Evolutionary conservation across 1,140 invertebrate genomes (phyloP), one percentile per base, ranked within the genome.

Genomic region (Solen grandis): DNA sequence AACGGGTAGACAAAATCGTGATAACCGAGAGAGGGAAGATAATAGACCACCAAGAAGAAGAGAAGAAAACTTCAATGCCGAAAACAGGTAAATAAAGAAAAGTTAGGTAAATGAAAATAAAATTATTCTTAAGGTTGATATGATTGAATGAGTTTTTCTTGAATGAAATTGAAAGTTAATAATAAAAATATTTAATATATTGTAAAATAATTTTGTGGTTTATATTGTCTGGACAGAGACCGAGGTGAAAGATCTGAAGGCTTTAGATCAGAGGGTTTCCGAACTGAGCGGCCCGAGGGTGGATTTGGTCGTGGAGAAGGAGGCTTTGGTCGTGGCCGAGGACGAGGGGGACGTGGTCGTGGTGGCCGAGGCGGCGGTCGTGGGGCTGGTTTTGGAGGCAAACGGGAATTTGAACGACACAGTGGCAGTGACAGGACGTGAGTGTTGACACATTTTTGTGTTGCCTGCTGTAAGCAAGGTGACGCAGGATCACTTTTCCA

Each of bases 351-450:
- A 52, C 87, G 92, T 68, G 66, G 94, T 81, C 89, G 93, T 60
- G 90, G 92, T 54, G 74, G 86, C 16, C 25, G 88, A 57, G 88
- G 87, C 46, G 86, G 85, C 16, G 88, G 92, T 70, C 87, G 91
- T 31, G 85, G 91, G 57, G 85, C 89, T 50, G 88, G 86, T 10
- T 92, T 92, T 78, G 85, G 87, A 31, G 80, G 85, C 10, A 89
- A 88, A 59, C 94, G 95, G 83, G 97, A 99, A 93, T 99, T 97
- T 92, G 97, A 99, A 93, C 95, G 97, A 81, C 96, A 98, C 92
- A 98, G 97, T 88, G 97, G 97, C 84, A 97, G 96, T 70, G 97
- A 98, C 90, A 97, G 96, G 94, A 98, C 96, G 95, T 96, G 94
- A 92, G 94, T 82, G 33, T 66, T n/a, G n/a, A n/a, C n/a, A n/a